A percentile compares a stretch with the other conserved stretches of the same genome.
Conservation (phyloP, 2,797 vertebrate species). For the Anomalospiza imberbis region DNA sequence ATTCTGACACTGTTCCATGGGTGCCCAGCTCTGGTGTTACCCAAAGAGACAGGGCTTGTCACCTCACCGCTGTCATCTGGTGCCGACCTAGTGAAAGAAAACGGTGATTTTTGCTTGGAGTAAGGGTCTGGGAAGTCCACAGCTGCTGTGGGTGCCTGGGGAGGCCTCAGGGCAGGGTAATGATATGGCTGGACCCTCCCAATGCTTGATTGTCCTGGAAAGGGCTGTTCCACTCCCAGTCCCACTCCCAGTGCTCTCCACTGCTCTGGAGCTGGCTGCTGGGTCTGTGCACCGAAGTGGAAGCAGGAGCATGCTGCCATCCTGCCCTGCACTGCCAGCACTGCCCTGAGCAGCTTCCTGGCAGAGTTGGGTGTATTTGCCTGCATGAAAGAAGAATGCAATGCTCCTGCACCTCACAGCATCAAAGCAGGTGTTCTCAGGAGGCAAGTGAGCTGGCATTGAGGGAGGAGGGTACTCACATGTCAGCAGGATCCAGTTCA, state of each 20-base stretch:
- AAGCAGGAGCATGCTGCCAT: not conserved
- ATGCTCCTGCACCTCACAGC: not conserved
- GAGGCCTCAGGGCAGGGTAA: not conserved
- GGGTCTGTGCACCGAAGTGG: not conserved
- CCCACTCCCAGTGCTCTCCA: too few relatives aligned
- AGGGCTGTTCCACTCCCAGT: not conserved
- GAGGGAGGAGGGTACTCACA: not conserved
- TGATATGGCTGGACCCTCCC: not conserved
- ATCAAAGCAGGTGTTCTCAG: not conserved
- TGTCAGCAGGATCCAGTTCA: not conserved
- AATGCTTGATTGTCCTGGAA: not conserved
- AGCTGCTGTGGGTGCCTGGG: not conserved
- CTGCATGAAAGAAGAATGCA: not conserved
- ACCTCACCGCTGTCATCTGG: not conserved
- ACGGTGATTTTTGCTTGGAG: not conserved
- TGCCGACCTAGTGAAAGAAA: not conserved
- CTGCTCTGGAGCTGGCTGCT: not conserved
- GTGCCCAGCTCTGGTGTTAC: not conserved
- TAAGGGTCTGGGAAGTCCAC: not conserved
- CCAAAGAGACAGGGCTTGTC: not conserved
- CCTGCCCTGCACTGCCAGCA: not conserved
- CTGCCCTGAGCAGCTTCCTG: not conserved
- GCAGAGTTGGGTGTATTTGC: rapidly evolving
- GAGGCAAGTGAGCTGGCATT: rapidly evolving
- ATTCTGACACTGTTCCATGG: not conserved